Evolutionary conservation across 2,888 invertebrate genomes (phyloP).

Genomic region (Machimus rusticus): DNA sequence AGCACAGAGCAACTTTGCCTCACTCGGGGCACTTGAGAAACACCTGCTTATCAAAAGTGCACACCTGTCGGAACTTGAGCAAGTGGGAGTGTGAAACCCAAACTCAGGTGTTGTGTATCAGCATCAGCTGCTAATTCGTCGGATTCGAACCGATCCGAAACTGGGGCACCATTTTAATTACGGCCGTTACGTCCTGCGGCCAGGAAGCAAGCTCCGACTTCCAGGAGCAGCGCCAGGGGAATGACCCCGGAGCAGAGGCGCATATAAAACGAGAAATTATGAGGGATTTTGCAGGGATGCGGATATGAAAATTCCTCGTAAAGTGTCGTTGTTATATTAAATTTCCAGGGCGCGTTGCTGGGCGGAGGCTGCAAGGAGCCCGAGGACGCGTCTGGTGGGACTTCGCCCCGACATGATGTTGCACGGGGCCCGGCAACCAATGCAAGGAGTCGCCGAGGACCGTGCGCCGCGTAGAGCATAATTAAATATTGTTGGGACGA

Average conservation of each 20-base stretch:
- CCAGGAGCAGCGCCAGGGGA: not conserved
- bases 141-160: not conserved
- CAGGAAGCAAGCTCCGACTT: not conserved
- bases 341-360: not conserved
- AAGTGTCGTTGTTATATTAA: constrained; percentile 25
- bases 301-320: constrained; percentile 34
- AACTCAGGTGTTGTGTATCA: not conserved
- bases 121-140: not conserved
- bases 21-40: not conserved
- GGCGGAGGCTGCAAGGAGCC: not conserved
- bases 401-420: not conserved
- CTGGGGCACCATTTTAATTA: not conserved
- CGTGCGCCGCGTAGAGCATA: not conserved
- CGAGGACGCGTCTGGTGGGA: not conserved
- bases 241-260: not conserved
- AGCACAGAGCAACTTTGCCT: not conserved
- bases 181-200: not conserved
- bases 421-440: not conserved
- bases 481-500: not conserved
- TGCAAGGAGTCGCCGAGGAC: not conserved
- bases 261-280: constrained; percentile 32
- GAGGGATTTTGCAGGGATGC: constrained; percentile 22
- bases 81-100: not conserved
- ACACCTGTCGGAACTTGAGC: not conserved
- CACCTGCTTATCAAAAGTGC: not conserved